These are phyloP conservation scores for Tipula helvola DNA, from an alignment of 2,888 invertebrate genomes.

Conservation along the genomic window DNA sequence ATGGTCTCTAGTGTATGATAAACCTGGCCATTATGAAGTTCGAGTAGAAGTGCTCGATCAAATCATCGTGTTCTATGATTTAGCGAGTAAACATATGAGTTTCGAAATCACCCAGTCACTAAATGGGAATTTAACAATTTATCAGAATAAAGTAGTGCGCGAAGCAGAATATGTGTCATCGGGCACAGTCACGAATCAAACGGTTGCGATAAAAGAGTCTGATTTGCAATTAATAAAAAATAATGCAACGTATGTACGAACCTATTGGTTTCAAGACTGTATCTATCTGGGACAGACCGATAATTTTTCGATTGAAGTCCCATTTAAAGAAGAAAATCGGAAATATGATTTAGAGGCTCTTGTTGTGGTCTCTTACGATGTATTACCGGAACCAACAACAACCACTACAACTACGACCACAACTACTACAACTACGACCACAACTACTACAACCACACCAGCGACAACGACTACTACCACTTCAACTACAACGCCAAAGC, in stretches of 20 bases:
- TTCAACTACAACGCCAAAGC: slow-evolving; percentile 30
- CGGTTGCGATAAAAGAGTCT: slow-evolving; percentile 43
- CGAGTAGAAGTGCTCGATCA: slow-evolving; percentile 39
- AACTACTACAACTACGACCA: slow-evolving; percentile 33
- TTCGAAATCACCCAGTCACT: slow-evolving; percentile 46
- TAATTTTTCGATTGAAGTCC: slow-evolving; percentile 47
- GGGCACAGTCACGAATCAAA: slow-evolving; percentile 42
- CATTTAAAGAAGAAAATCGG: slow-evolving; percentile 47
- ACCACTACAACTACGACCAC: slow-evolving; percentile 42
- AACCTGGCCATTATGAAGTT: slow-evolving; percentile 46
- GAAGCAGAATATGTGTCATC: slow-evolving; percentile 50
- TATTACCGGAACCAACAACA: slow-evolving; percentile 35
- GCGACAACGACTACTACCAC: slow-evolving; percentile 38
- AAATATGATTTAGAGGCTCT: slow-evolving; percentile 54
- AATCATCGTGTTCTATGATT: slow-evolving; percentile 32
- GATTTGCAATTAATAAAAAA: slow-evolving; percentile 47
- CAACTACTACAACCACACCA: slow-evolving; percentile 34
- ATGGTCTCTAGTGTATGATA: slow-evolving; percentile 52
- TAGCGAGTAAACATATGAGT: slow-evolving; percentile 31
- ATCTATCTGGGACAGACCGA: slow-evolving; percentile 49
- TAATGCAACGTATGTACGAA: slow-evolving; percentile 43
- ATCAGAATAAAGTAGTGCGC: slow-evolving; percentile 47
- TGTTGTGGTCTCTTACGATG: slow-evolving; percentile 56
- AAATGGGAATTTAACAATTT: slow-evolving; percentile 52
- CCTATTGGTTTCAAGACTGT: slow-evolving; percentile 74